Base-by-base conservation (phyloP, 2,113 vertebrate genomes). In the Diadophis punctatus region DNA sequence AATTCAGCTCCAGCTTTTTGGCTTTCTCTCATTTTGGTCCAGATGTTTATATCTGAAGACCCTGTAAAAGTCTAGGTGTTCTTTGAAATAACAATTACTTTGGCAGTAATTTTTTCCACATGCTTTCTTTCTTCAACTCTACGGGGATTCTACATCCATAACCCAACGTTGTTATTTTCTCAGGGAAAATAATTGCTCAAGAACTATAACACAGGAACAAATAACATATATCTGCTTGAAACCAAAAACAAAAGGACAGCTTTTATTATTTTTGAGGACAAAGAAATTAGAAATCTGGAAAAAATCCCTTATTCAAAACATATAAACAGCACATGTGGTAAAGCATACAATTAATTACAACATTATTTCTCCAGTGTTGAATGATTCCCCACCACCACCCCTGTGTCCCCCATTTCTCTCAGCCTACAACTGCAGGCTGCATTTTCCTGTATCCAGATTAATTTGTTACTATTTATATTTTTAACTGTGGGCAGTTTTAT, bases 41-140 rank as follows among this genome's bases (percentile, higher is more conserved):
- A 95, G 51, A 53, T 63, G 12, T 68, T 85, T 58, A 80, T 93
- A 87, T 51, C 63, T 91, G 51, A 58, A 58, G 93, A 90, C 1
- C 43, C 60, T 93, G 94, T 94, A 95, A 93, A 92, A 88, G 94
- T 39, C 20, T 94, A 89, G 68, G 92, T 96, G 80, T 96, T 90
- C 96, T 39, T 93, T 52, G 48, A 90, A 90, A 48, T 96, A 34
- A 96, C 90, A 89, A 4, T 91, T 22, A 34, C 52, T 96, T 96
- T 95, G 56, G 52, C 52, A 60, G 48, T 96, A 96, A 96, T 91
- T 80, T 92, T 92, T 95, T 95, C 96, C 96, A 96, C 96, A 96
- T 97, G 95, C 93, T 95, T 95, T 88, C 48, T 51, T 30, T 90
- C 34, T 90, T 39, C 2, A 48, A 91, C 95, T 93, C 68, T 80